phyloP scores from a whole-genome alignment of 2,113 vertebrate species.

The Chloropsis cyanopogon region DNA sequence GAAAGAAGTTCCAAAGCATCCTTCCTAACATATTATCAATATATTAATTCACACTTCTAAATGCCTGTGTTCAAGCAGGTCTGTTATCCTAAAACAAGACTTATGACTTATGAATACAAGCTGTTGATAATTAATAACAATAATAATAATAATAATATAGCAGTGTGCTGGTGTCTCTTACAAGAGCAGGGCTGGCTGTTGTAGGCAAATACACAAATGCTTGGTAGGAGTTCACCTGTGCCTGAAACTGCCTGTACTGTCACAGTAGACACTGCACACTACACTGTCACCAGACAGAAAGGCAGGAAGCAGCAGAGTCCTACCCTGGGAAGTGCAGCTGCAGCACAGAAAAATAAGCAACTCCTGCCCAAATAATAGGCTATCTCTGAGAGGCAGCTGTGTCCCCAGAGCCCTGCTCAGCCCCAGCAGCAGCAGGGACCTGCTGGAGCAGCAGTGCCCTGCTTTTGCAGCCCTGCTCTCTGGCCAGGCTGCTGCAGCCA shows the following conservation, averaged over 20 bases:
- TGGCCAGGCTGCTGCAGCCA: neutral
- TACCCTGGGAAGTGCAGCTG: neutral
- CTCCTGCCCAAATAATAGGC: neutral
- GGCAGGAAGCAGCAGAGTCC: neutral
- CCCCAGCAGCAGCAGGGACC: neutral
- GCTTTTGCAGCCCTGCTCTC: neutral
- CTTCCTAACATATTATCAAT: neutral
- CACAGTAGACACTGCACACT: neutral
- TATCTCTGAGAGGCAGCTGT: neutral
- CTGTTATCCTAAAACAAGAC: neutral
- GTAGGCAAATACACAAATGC: neutral
- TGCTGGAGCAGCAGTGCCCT: neutral
- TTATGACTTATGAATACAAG: neutral
- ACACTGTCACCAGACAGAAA: neutral
- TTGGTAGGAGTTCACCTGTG: neutral
- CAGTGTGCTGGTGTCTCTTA: neutral
- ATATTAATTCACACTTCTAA: neutral
- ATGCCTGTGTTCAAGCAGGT: neutral
- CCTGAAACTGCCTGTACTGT: neutral
- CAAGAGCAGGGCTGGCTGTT: neutral
- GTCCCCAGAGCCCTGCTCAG: neutral
- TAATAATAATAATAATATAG: fast-evolving
- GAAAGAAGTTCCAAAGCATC: neutral
- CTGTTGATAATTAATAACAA: neutral
- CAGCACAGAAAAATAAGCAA: neutral